Percentiles rank a stretch among this genome's conserved stretches.
Evolutionary conservation across 2,888 invertebrate genomes (phyloP).

Genomic region (Pseudolycoriella hygida): DNA sequence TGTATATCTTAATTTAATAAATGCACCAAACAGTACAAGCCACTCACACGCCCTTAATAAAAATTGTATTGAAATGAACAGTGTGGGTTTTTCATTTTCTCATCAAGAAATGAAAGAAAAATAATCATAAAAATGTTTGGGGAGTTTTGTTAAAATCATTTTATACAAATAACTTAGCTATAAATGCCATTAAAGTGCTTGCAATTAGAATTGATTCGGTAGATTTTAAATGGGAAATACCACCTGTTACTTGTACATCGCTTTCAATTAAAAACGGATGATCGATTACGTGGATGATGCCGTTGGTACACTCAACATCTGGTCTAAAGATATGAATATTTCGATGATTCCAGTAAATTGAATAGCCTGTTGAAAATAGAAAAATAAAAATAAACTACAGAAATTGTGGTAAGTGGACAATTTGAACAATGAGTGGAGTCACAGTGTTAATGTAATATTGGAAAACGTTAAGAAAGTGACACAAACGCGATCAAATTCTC

Average conservation of each 20-base stretch:
- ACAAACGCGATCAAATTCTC: no score
- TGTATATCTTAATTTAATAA: no score
- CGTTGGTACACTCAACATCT: slow-evolving; percentile 90
- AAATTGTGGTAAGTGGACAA: no score
- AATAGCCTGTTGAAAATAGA: slow-evolving; percentile 46
- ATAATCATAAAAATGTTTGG: neutral
- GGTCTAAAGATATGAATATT: slow-evolving; percentile 74
- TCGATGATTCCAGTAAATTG: slow-evolving; percentile 68
- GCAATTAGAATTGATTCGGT: slow-evolving; percentile 15
- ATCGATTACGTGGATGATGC: slow-evolving; percentile 88
- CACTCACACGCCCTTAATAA: no score
- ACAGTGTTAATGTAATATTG: no score
- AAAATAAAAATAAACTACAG: neutral
- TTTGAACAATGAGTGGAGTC: no score
- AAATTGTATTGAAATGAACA: no score
- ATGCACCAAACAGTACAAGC: no score
- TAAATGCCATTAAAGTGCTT: slow-evolving; percentile 27
- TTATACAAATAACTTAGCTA: slow-evolving; percentile 27
- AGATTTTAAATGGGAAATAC: slow-evolving; percentile 3
- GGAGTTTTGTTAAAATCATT: slow-evolving; percentile 5
- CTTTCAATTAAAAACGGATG: slow-evolving; percentile 66
- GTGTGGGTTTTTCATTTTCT: no score
- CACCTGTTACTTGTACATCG: slow-evolving; percentile 52
- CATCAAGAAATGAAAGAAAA: no score
- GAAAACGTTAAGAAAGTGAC: no score